Base-by-base conservation (phyloP, 1,140 invertebrate species). In the Saccostrea echinata region DNA sequence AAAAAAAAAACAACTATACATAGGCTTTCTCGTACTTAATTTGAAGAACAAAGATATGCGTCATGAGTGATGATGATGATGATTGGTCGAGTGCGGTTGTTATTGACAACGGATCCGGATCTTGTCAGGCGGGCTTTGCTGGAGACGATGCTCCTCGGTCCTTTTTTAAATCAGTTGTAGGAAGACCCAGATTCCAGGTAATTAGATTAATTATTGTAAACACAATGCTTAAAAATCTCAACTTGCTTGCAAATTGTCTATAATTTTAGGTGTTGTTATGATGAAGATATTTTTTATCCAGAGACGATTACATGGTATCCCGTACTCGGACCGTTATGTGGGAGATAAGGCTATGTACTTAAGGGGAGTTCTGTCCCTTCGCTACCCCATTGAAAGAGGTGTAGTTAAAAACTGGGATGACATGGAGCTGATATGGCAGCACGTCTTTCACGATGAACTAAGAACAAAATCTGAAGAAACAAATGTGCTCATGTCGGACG, bases 401-500 rank as follows among this genome's bases (percentile, higher is more conserved):
- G n/a, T n/a, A n/a, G 97, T 99, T 87, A 98, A 97, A 91, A 98
- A 99, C 95, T 99, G 98, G 98, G 98, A 99, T 93, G 98, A 95
- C 88, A 99, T 99, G 98, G 97, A 98, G 94, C 98, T 98, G 95
- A 98, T 98, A 94, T 98, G 97, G 97, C 98, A 95, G 88, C 95
- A 95, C 90, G 95, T 95, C 13, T 95, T 95, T 92, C 98, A 94
- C 91, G 98, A 98, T 94, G 97, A 98, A 95, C 96, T 99, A 86
- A 96, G 97, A 95, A 97, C 98, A 90, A 97, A 97, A 88, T 98
- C 98, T n/a, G 93, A 94, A 84, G 92, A 94, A 80, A 93, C 94
- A 68, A 92, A 92, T 3, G 91, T 94, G 52, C 96, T 99, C 89
- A 76, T 94, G 30, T 93, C 93, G 52, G 93, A 94, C 71, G 89